Evolutionary conservation across 2,888 invertebrate species (phyloP), one percentile per base, ranked within the genome.

Genomic region (Omphaloscelis lunosa): DNA sequence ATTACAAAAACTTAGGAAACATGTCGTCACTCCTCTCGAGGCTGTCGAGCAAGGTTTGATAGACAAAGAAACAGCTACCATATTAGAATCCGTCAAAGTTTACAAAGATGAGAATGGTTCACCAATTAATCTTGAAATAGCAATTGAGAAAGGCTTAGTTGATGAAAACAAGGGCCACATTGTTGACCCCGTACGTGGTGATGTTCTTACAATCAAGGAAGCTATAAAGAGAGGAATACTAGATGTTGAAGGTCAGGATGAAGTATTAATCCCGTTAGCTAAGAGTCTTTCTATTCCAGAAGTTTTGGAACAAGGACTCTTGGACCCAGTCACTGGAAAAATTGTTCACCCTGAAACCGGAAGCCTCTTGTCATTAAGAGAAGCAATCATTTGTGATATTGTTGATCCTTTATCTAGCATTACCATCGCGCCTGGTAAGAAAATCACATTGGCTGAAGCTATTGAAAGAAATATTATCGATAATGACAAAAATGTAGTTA

Each of bases 331-430:
- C 51, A 97, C 97, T 23, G 97, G 97, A 82, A 98, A 98, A 95
- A 98, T 99, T 79, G 97, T 99, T 86, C 99, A 99, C 93, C 99
- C 99, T 4, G 99, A 99, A 95, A 98, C 98, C 39, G 99, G 99
- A 4, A 97, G 97, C 86, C 97, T 98, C 82, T 96, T 99, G 72
- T 98, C 98, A 75, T 96, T 99, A 81, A 97, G 97, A 88, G 98
- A 99, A 97, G 98, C 99, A 45, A 98, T 99, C 71, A 97, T 98
- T 88, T 98, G 98, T 93, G 99, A 99, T 90, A 98, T 99, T 87
- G 97, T 99, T 70, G 98, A 99, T 96, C 98, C 98, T 0, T 95
- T 98, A 73, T 98, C 99, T 20, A 97, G 97, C 72, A 95, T 99
- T 73, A 97, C 97, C 1, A 96, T 97, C 58, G 97, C 97, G 2